Evolutionary conservation across 2,888 invertebrate genomes (phyloP), one percentile per base, ranked within the genome.

Genomic region (Achlya flavicornis): DNA sequence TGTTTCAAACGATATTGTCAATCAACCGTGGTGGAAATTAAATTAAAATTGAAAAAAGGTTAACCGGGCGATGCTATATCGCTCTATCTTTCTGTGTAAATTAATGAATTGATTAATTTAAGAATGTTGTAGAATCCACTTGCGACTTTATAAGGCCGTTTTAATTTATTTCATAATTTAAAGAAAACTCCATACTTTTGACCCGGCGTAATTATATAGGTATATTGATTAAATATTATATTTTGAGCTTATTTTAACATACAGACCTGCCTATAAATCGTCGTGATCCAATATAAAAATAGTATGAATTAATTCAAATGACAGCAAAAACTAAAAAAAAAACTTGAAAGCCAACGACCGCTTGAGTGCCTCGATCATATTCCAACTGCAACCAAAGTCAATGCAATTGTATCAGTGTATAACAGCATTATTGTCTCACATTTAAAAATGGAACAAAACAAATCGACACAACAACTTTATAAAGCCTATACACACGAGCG

Each of bases 401-500:
- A 19, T 41, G 41, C 19, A 38, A 41, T 43, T 41, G 41, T 43
- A 26, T 26, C 60, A 60, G 35, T 58, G 41, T 38, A 62, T 58
- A 41, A 58, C 46, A 63, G 58, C 46, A 19, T 61, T 61, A 57
- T 63, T 35, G 62, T 48, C 57, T 58, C 46, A 61, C 26, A 72
- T 75, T 71, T 67, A 74, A 69, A 75, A 62, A 68, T 46, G 63
- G 66, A 68, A 76, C 77, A 76, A 76, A 79, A 77, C 76, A 76
- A 75, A 74, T 66, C 69, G 72, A 73, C 53, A n/a, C 53, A 53
- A 79, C 76, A 79, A 78, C 74, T 78, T 77, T 75, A 80, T 79
- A 82, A 77, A 76, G 75, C 73, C 64, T 66, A 64, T 65, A 72
- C 70, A 76, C 78, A 79, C 74, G 73, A 69, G 73, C 73, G 75